Conservation (phyloP, 1,140 invertebrate genomes). For the Euwallacea fornicatus region DNA sequence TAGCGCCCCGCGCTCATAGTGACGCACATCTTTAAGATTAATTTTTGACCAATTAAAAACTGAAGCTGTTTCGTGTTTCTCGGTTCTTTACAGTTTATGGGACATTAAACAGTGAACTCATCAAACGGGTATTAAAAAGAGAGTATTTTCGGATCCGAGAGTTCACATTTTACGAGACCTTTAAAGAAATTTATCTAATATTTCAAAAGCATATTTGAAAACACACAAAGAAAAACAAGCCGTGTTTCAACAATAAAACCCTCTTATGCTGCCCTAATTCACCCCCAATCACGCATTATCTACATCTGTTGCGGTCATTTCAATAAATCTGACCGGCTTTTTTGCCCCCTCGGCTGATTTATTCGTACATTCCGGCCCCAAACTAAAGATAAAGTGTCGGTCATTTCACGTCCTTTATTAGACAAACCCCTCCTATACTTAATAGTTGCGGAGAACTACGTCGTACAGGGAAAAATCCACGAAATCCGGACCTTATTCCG, state of each 20-base stretch:
- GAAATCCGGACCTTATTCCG: too few species aligned
- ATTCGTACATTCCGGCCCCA: conserved; percentile 14
- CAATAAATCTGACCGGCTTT: conserved; percentile 31
- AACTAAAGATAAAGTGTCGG: conserved; percentile 32
- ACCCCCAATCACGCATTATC: conserved; percentile 29
- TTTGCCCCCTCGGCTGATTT: conserved; percentile 12
- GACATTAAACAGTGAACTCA: neutral
- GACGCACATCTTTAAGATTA: neutral
- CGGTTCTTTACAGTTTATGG: neutral
- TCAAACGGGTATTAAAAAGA: neutral
- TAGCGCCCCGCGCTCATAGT: neutral
- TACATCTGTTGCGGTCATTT: conserved; percentile 32
- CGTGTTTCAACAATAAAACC: conserved; percentile 21
- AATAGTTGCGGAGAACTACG: conserved; percentile 19
- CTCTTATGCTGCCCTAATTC: conserved; percentile 17
- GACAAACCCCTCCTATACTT: conserved; percentile 18
- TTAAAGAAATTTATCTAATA: too few species aligned
- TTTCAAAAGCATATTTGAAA: neutral
- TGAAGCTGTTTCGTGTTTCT: neutral
- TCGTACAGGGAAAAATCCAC: too few species aligned
- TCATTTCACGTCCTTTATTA: conserved; percentile 29
- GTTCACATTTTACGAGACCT: too few species aligned
- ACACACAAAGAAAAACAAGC: neutral
- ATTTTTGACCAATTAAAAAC: neutral
- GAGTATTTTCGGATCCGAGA: too few species aligned